Conservation (phyloP, 2,888 invertebrate genomes). For the Ennomos quercinarius region DNA sequence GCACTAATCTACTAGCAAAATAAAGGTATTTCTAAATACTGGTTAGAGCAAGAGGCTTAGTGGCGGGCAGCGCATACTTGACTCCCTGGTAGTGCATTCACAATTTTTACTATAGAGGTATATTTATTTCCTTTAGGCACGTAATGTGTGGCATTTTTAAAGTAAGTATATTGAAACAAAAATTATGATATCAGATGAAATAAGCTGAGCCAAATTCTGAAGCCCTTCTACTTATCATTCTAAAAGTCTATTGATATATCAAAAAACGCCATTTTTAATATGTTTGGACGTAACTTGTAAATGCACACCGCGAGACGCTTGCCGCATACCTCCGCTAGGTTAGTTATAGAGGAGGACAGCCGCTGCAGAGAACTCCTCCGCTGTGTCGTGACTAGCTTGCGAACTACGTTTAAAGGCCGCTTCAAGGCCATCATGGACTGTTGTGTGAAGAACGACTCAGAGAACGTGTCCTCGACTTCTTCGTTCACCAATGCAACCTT, state of each 20-base stretch:
- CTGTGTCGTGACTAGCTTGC: slow-evolving; percentile 81
- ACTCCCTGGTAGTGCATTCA: slow-evolving; percentile 69
- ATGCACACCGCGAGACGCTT: slow-evolving; percentile 61
- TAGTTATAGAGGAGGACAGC: slow-evolving; percentile 80
- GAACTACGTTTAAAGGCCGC: slow-evolving; percentile 79
- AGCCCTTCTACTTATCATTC: no score
- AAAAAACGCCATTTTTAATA: slow-evolving; percentile 4
- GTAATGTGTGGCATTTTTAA: no score
- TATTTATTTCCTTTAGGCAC: no score
- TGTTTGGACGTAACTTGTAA: slow-evolving; percentile 44
- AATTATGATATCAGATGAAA: no score
- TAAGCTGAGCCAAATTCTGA: no score
- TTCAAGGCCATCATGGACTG: slow-evolving; percentile 74
- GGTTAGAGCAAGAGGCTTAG: slow-evolving; percentile 62
- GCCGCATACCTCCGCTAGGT: slow-evolving; percentile 81
- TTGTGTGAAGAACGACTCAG: slow-evolving; percentile 70
- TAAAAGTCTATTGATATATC: no score
- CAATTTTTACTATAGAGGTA: slow-evolving; percentile 41
- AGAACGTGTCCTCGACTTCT: slow-evolving; percentile 66
- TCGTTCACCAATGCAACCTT: slow-evolving; percentile 76
- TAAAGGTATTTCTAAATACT: slow-evolving; percentile 56
- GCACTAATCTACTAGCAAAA: slow-evolving; percentile 60
- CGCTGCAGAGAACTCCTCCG: slow-evolving; percentile 80
- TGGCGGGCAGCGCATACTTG: slow-evolving; percentile 62
- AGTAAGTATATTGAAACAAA: no score